Evolutionary conservation across 2,888 invertebrate genomes (phyloP), one percentile per base, ranked within the genome.

Genomic region (Stenotaenia linearis): DNA sequence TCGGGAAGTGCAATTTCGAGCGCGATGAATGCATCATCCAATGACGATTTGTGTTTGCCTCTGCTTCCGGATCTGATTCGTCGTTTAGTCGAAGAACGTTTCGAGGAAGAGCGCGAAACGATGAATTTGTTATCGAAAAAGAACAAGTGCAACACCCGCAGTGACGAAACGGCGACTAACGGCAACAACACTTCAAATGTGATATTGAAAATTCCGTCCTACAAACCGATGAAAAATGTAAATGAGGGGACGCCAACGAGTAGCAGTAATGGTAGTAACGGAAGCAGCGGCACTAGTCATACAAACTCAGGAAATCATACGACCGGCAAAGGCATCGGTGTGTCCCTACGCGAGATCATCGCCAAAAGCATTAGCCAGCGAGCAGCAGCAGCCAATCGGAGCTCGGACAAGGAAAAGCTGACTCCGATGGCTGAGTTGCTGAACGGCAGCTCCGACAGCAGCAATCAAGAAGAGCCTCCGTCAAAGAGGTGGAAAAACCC

Each of bases 161-260:
- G 80, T 10, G 37, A 35, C n/a, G 77, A 78, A 75, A 78, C 56
- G 75, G 21, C 30, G 5, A 56, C 2, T 21, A 77, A n/a, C n/a
- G n/a, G 25, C 40, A 77, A 28, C 21, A 69, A 25, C 35, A 28
- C 78, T 69, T 18, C 25, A 76, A 87, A 87, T 83, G 92, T 94
- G 88, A 94, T 95, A 88, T 91, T 96, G 85, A 94, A 94, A 89
- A 94, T 96, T 91, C 96, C 96, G 90, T 95, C 95, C 90, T 95
- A 93, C 89, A 92, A 91, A 87, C 93, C 94, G 61, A 85, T 83
- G 45, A 83, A 80, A 74, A 76, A 56, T 82, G 40, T 78, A 37
- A 35, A 56, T 18, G 56, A 56, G 23, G 56, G 56, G 56, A 56
- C 56, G 56, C 56, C 83, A 76, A 82, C 83, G 50, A 85, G 82